phyloP scores from a whole-genome alignment of 2,888 invertebrate genomes.

The Elgonia sp. region DNA sequence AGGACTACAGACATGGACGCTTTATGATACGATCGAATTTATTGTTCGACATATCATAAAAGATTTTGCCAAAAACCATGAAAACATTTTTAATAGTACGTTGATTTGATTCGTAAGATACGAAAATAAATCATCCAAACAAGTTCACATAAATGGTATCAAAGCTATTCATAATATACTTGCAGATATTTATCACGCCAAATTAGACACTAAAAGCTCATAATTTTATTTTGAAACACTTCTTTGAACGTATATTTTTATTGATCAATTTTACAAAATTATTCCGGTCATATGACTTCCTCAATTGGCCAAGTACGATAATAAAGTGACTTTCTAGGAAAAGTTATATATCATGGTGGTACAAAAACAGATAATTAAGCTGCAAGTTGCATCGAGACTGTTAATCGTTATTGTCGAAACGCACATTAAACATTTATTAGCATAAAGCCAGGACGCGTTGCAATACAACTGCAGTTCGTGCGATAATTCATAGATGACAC shows the following conservation, averaged over 20 bases:
- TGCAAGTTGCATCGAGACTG: slow-evolving; percentile 46
- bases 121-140: neutral
- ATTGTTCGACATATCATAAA: slow-evolving; percentile 51
- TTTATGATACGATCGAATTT: slow-evolving; percentile 41
- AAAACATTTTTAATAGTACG: slow-evolving; percentile 19
- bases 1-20: slow-evolving; percentile 22
- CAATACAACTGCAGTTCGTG: slow-evolving; percentile 42
- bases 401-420: slow-evolving; percentile 66
- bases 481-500: slow-evolving; percentile 55
- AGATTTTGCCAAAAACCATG: neutral
- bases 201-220: too few species aligned
- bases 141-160: neutral
- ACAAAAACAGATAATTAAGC: slow-evolving; percentile 58
- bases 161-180: too few species aligned
- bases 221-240: too few species aligned
- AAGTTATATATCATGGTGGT: slow-evolving; percentile 43
- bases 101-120: slow-evolving; percentile 25
- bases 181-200: too few species aligned
- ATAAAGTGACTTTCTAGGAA: slow-evolving; percentile 37
- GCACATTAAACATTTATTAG: slow-evolving; percentile 71
- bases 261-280: neutral
- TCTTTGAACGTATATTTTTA: too few species aligned
- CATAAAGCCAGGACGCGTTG: slow-evolving; percentile 52
- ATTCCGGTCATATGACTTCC: neutral
- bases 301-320: neutral